Conservation (phyloP, 2,888 invertebrate genomes). For the Bembecia ichneumoniformis region DNA sequence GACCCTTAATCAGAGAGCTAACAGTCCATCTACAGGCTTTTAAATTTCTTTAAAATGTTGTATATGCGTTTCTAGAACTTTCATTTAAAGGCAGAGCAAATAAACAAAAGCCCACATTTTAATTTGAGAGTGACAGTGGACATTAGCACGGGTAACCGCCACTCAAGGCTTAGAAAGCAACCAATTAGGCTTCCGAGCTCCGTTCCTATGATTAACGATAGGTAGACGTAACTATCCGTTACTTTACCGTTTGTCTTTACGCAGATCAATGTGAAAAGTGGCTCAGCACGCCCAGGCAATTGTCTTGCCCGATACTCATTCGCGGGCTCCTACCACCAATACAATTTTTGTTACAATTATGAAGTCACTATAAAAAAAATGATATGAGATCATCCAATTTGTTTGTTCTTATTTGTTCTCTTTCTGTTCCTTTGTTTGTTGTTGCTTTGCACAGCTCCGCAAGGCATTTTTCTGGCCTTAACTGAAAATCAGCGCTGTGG, state of each 20-base stretch:
- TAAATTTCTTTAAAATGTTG: too few species aligned
- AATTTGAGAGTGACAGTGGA: background rate
- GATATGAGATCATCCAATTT: too few species aligned
- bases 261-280: conserved; percentile 32
- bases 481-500: too few species aligned
- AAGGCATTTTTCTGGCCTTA: too few species aligned
- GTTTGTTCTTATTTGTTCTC: too few species aligned
- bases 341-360: background rate
- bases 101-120: background rate
- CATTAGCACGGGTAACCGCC: background rate
- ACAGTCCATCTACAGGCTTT: too few species aligned
- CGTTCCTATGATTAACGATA: conserved; percentile 22
- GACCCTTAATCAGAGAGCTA: too few species aligned
- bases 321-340: conserved; percentile 15
- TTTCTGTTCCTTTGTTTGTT: too few species aligned
- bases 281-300: conserved; percentile 27
- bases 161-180: background rate
- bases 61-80: too few species aligned
- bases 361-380: too few species aligned
- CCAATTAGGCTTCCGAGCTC: conserved; percentile 7
- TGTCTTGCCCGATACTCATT: conserved; percentile 17
- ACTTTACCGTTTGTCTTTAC: conserved; percentile 18
- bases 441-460: too few species aligned
- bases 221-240: conserved; percentile 19
- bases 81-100: too few species aligned